These are phyloP conservation scores for Aspiorhynchus laticeps DNA, from an alignment of 2,113 vertebrate species.

Conservation along the genomic window DNA sequence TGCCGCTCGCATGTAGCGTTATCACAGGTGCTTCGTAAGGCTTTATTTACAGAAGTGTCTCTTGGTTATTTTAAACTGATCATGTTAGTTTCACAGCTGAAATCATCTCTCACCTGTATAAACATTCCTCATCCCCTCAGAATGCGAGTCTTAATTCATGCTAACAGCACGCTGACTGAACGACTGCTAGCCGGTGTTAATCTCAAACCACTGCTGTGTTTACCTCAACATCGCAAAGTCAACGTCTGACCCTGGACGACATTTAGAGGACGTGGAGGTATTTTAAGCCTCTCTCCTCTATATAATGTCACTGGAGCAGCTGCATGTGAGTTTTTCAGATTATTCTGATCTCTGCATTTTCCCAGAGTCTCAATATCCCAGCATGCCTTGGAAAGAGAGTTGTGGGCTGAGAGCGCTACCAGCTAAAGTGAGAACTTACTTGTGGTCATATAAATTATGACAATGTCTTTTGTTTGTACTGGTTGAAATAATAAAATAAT, in stretches of 20 bases:
- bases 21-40: conserved; percentile 45
- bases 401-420: not conserved
- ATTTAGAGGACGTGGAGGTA: conserved; percentile 7
- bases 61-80: conserved; percentile 41
- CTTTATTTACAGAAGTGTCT: conserved; percentile 17
- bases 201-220: conserved; percentile 15
- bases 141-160: not conserved
- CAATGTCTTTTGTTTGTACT: not conserved
- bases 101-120: conserved; percentile 17
- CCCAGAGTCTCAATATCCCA: not conserved
- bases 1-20: conserved; percentile 12
- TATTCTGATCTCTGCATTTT: conserved; percentile 2
- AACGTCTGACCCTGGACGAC: conserved; percentile 3
- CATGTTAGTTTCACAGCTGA: not conserved
- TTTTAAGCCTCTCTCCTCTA: conserved; percentile 3
- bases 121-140: conserved; percentile 12
- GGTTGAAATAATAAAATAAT: not conserved
- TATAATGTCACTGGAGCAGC: conserved; percentile 14
- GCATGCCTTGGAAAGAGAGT: not conserved
- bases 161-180: not conserved
- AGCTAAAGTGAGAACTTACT: not conserved
- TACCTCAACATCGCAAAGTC: not conserved
- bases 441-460: not conserved
- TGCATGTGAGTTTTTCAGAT: conserved; percentile 12
- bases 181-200: not conserved